Base-by-base conservation (phyloP, 2,888 invertebrate genomes). In the Marasmarcha lunaedactyla region DNA sequence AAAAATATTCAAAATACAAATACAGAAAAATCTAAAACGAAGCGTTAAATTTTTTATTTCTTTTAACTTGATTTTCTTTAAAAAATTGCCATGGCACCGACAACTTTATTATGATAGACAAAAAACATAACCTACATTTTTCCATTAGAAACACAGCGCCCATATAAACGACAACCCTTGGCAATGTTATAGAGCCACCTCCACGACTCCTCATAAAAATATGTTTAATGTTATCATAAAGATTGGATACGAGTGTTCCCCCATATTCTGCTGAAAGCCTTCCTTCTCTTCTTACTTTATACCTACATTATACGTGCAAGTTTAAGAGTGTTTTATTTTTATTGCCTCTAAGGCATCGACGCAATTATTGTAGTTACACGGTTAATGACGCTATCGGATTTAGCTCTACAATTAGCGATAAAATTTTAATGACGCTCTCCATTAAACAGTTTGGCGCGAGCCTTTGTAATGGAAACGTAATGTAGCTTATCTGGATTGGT, bases 191-290 rank as follows among this genome's bases (percentile, higher is more conserved):
- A 68, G 58, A 65, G 63, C 62, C 71, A 13, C 34, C 73, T 66
- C 68, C 66, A 61, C 68, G 65, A 70, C 70, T 74, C 69, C 65
- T 71, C 79, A 65, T 81, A 79, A 83, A 81, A 81, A 78, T 79
- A 77, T 78, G 72, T 81, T 78, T 81, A 78, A 78, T 79, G 76
- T 70, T 62, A 57, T 69, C 77, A 66, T 83, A 79, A 81, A 79
- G 61, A 70, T 71, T 67, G 71, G 71, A 77, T 73, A 73, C 14
- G 34, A 30, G n/a, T 71, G 71, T 70, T 63, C 55, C 59, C 55
- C 58, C 58, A 58, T 57, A 55, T 55, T 57, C 54, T 51, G 50
- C 62, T 71, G 67, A 74, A 71, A 76, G 70, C 70, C 59, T 64
- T 55, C 66, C 58, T 59, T 55, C 56, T 52, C 62, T 63, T 57